Conservation (phyloP, 2,888 invertebrate species). For the Tridacna crocea region DNA sequence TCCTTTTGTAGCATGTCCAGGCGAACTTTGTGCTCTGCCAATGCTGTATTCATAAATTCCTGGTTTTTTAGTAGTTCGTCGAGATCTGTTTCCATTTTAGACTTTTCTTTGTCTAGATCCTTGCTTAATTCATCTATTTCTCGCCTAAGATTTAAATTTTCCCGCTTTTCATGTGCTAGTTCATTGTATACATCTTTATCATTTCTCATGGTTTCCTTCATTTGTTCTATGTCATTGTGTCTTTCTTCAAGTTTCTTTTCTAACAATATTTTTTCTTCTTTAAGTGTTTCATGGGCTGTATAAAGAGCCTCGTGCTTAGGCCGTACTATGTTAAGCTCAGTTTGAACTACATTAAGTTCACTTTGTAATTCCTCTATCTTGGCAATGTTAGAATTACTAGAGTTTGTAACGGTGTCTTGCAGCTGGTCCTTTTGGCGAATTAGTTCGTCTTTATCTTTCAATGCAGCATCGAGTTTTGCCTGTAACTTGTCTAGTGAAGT, state of each 20-base stretch:
- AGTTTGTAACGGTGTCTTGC: slow-evolving; percentile 34
- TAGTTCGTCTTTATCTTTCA: slow-evolving; percentile 39
- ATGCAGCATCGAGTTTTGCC: slow-evolving; percentile 34
- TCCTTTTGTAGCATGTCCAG: slow-evolving; percentile 60
- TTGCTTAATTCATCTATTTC: slow-evolving; percentile 50
- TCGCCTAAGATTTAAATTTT: slow-evolving; percentile 39
- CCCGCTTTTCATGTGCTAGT: slow-evolving; percentile 49
- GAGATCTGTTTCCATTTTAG: slow-evolving; percentile 54
- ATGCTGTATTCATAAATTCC: slow-evolving; percentile 60
- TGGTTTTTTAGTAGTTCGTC: slow-evolving; percentile 62
- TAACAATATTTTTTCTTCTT: slow-evolving; percentile 34
- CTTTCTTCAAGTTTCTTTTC: slow-evolving; percentile 33
- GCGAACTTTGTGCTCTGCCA: slow-evolving; percentile 59
- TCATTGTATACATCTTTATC: slow-evolving; percentile 59
- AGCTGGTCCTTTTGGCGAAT: slow-evolving; percentile 41
- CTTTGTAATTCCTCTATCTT: slow-evolving; percentile 52
- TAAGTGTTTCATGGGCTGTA: slow-evolving; percentile 35
- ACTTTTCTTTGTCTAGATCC: slow-evolving; percentile 41
- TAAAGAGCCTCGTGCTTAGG: slow-evolving; percentile 53
- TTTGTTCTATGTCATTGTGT: slow-evolving; percentile 38
- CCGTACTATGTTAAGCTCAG: slow-evolving; percentile 51
- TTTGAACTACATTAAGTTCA: slow-evolving; percentile 46
- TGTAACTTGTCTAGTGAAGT: slow-evolving; percentile 47
- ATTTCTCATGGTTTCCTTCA: slow-evolving; percentile 49
- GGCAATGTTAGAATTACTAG: slow-evolving; percentile 22